Base-by-base conservation (phyloP, 2,888 invertebrate genomes). In the Nasonovia ribisnigri region DNA sequence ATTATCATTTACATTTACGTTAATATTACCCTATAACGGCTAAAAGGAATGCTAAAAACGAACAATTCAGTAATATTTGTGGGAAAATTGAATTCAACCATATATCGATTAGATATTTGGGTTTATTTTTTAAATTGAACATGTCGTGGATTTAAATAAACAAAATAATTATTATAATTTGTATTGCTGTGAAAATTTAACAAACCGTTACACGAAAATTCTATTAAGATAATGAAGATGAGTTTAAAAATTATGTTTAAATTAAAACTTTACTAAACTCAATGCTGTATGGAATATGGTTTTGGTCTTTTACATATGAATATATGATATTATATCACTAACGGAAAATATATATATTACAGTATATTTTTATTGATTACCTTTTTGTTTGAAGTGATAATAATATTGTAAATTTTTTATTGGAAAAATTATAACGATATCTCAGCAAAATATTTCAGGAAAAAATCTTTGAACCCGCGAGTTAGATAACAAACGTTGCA, bases 401-500 rank as follows among this genome's bases (percentile, higher is more conserved):
- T n/a, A 77, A 36, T n/a, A 89, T n/a, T 57, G 8, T 20, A 48
- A 26, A 77, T 84, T 91, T 86, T 48, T 48, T 84, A 77, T 84
- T 84, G n/a, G 8, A 84, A n/a, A 20, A 84, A 5, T 42, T 26
- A 51, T 51, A 36, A 6, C 42, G 5, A 29, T 36, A 51, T 36
- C 26, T 29, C 42, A 77, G 77, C 43, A 46, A 48, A 48, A 51
- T 51, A 84, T 48, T 90, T 84, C 90, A 90, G 77, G 77, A 77
- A 90, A 67, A 90, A 84, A 51, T 84, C 90, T 84, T 90, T 91
- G 84, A 91, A 51, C 84, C 16, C 6, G 29, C 0, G 42, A 11
- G 36, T 84, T 36, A 16, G 46, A 48, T 77, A 90, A 46, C 36
- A 90, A 89, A 89, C 29, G 29, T 90, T 90, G 24, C 90, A 90